These are phyloP conservation scores for Chironomus striatipennis DNA, from an alignment of 1,140 invertebrate species.

Conservation along the genomic window DNA sequence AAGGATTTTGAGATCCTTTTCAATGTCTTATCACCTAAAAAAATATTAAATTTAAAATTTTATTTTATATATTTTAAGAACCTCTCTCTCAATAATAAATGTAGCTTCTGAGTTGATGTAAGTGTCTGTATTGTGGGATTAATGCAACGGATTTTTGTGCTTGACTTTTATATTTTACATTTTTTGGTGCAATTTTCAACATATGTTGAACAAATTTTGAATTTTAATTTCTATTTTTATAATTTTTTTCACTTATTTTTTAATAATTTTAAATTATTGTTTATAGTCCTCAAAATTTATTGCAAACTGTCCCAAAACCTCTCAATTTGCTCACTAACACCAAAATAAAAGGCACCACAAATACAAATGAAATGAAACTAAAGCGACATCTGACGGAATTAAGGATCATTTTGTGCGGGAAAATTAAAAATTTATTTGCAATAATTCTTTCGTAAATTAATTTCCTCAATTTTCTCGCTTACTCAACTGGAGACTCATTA, in stretches of 20 bases:
- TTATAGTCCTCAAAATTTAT: neutral
- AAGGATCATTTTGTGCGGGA: no score
- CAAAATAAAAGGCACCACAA: no score
- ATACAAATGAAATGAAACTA: no score
- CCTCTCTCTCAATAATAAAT: conserved; percentile 1
- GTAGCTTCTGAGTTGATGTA: neutral
- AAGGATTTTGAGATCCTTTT: conserved; percentile 1
- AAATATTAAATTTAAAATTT: conserved; percentile 10
- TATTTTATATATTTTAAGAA: neutral
- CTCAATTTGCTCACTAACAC: neutral
- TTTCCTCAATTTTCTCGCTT: no score
- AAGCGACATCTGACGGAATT: no score
- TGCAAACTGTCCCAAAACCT: neutral
- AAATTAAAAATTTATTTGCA: no score
- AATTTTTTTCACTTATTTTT: neutral
- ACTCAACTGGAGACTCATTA: no score
- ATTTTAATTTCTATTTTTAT: neutral
- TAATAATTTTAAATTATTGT: neutral
- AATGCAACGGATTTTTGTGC: neutral
- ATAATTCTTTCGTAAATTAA: no score
- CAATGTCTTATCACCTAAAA: conserved; percentile 1
- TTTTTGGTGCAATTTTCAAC: neutral
- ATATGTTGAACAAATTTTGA: neutral
- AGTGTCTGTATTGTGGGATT: neutral
- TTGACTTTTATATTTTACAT: neutral